These are phyloP conservation scores for Oscheius sp. DNA, from an alignment of 2,888 invertebrate species.

Conservation along the genomic window DNA sequence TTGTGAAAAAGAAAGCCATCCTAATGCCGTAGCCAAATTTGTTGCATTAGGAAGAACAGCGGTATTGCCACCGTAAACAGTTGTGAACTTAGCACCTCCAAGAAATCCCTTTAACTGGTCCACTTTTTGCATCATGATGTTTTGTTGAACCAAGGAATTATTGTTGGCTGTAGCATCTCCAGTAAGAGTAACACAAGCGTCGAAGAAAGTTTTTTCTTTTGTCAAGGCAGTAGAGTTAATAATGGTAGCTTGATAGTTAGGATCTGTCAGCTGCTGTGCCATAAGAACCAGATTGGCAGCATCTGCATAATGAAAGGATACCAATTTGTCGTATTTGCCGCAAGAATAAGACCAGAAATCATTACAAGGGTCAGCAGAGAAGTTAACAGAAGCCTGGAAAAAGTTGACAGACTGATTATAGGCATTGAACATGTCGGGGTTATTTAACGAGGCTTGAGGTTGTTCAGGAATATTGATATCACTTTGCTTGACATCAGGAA, in stretches of 20 bases:
- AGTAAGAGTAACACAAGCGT: conserved; percentile 35
- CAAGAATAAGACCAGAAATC: conserved; percentile 66
- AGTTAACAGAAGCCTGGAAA: conserved; percentile 49
- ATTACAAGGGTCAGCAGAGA: conserved; percentile 58
- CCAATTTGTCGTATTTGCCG: conserved; percentile 45
- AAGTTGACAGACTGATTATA: conserved; percentile 44
- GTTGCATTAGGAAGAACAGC: conserved; percentile 34
- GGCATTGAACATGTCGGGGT: conserved; percentile 43
- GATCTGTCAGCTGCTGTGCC: conserved; percentile 46
- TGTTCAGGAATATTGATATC: conserved; percentile 38
- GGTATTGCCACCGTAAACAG: not conserved
- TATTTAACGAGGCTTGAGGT: conserved; percentile 36
- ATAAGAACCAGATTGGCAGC: conserved; percentile 44
- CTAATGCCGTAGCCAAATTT: conserved; percentile 41
- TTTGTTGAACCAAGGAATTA: conserved; percentile 33
- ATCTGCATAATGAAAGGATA: conserved; percentile 46
- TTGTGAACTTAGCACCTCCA: conserved; percentile 2
- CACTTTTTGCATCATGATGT: conserved; percentile 40
- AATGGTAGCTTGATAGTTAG: conserved; percentile 44
- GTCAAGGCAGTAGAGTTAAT: conserved; percentile 33
- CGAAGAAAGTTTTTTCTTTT: conserved; percentile 46
- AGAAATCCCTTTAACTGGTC: conserved; percentile 23
- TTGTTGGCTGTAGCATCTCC: conserved; percentile 22
- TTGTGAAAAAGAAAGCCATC: conserved; percentile 43
- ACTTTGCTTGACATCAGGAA: conserved; percentile 8